phyloP scores from a whole-genome alignment of 2,797 vertebrate genomes.

The Myotis planiceps region DNA sequence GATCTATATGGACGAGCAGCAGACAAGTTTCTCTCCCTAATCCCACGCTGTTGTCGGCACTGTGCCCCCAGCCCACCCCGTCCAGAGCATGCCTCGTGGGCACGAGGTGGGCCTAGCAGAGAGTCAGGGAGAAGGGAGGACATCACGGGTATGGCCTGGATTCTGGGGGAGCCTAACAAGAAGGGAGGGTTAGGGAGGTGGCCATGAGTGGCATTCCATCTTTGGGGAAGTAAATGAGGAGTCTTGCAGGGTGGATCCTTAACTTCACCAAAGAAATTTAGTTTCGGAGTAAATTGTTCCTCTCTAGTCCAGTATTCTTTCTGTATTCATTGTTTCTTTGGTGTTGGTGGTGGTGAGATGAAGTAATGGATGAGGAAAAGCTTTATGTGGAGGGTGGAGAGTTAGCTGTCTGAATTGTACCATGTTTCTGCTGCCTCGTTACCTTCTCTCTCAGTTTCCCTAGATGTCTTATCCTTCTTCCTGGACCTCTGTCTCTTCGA shows the following conservation, averaged over 20 bases:
- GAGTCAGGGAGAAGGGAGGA: conserved; percentile 80
- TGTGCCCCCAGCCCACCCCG: conserved; percentile 82
- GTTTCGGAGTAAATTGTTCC: not conserved
- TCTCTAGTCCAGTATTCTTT: not conserved
- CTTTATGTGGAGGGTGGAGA: conserved; percentile 26
- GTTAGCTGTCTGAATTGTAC: not conserved
- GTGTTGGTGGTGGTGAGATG: not conserved
- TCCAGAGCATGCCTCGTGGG: conserved; percentile 90
- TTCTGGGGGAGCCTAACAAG: conserved; percentile 38
- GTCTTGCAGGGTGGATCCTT: not conserved
- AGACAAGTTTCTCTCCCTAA: conserved; percentile 95
- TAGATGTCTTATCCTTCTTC: not conserved
- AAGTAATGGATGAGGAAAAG: not conserved
- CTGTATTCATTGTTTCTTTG: conserved; percentile 26
- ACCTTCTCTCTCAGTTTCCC: not conserved
- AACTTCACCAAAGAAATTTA: conserved; percentile 6
- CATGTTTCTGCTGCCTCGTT: not conserved
- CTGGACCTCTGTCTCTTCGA: not conserved
- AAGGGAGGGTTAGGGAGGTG: conserved; percentile 28
- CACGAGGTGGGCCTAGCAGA: conserved; percentile 89
- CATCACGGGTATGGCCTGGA: conserved; percentile 55
- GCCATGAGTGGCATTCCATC: not conserved
- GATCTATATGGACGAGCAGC: conserved; percentile 96
- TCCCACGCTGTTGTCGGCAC: conserved; percentile 94
- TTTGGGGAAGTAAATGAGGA: conserved; percentile 5